phyloP scores from a whole-genome alignment of 2,888 invertebrate species.

The Elmis aenea region DNA sequence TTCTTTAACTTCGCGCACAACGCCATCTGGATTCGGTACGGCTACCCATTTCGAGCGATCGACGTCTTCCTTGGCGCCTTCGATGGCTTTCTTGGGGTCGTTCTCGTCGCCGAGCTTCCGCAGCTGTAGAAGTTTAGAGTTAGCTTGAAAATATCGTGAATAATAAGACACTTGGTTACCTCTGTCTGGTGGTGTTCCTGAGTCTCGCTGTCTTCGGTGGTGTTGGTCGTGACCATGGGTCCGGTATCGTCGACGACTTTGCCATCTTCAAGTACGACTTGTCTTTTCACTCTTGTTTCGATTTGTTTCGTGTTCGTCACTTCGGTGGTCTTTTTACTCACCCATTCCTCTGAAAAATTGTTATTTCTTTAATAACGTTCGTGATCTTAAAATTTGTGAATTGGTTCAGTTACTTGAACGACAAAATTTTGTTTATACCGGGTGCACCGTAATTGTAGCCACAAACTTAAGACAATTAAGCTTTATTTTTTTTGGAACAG shows the following conservation, averaged over 20 bases:
- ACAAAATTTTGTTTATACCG: no score
- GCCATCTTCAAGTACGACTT: constrained; percentile 85
- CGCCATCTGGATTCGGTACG: constrained; percentile 65
- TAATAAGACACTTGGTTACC: constrained; percentile 48
- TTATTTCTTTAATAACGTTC: no score
- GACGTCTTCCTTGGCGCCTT: constrained; percentile 22
- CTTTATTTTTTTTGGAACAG: no score
- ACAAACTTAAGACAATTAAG: no score
- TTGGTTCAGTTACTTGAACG: no score
- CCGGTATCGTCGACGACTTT: constrained; percentile 85
- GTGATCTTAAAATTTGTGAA: no score
- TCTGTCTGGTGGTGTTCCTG: constrained; percentile 86
- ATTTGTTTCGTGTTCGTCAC: constrained; percentile 86
- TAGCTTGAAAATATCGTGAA: background rate
- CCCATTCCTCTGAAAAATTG: constrained; percentile 80
- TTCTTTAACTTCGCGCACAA: constrained; percentile 78
- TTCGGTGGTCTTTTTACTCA: constrained; percentile 85
- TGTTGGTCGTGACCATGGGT: constrained; percentile 84
- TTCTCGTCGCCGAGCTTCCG: constrained; percentile 43
- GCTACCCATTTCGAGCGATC: constrained; percentile 49
- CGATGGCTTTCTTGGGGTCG: constrained; percentile 31
- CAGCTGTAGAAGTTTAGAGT: constrained; percentile 28
- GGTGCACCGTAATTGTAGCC: no score
- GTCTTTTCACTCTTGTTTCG: constrained; percentile 83
- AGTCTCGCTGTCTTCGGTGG: constrained; percentile 85